These are phyloP conservation scores for Drosophila sproati DNA, from an alignment of 1,140 invertebrate species.

Conservation along the genomic window DNA sequence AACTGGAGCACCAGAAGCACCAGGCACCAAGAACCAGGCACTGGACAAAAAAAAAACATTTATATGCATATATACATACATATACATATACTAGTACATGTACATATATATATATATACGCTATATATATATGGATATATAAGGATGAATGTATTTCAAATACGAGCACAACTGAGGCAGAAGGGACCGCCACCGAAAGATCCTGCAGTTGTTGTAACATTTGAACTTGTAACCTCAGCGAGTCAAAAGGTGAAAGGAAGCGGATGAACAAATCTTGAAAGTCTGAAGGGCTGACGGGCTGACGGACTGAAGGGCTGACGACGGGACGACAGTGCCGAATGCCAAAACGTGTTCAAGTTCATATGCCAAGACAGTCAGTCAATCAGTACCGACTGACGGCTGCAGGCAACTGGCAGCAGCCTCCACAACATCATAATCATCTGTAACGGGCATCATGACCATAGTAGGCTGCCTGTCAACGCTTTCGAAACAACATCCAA, in stretches of 20 bases:
- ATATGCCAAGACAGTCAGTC: slow-evolving; percentile 33
- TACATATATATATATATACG: slow-evolving; percentile 2
- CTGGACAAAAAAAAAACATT: slow-evolving; percentile 8
- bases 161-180: background rate
- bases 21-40: background rate
- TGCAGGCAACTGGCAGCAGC: background rate
- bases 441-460: background rate
- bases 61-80: background rate
- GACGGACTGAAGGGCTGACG: background rate
- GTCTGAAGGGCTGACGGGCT: background rate
- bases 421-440: background rate
- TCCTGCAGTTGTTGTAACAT: slow-evolving; percentile 21
- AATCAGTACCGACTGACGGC: slow-evolving; percentile 1
- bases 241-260: slow-evolving; percentile 48
- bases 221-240: slow-evolving; percentile 55
- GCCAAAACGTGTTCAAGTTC: slow-evolving; percentile 60
- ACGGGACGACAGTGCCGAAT: slow-evolving; percentile 21
- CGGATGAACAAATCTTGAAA: slow-evolving; percentile 22
- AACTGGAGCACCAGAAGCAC: slow-evolving; percentile 2
- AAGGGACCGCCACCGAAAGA: background rate
- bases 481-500: slow-evolving; percentile 1
- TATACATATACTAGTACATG: background rate
- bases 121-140: background rate
- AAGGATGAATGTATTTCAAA: slow-evolving; percentile 3
- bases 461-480: background rate